Conservation (phyloP, 35 echinoderm and acorn worm species). For the Ptychodera flava region DNA sequence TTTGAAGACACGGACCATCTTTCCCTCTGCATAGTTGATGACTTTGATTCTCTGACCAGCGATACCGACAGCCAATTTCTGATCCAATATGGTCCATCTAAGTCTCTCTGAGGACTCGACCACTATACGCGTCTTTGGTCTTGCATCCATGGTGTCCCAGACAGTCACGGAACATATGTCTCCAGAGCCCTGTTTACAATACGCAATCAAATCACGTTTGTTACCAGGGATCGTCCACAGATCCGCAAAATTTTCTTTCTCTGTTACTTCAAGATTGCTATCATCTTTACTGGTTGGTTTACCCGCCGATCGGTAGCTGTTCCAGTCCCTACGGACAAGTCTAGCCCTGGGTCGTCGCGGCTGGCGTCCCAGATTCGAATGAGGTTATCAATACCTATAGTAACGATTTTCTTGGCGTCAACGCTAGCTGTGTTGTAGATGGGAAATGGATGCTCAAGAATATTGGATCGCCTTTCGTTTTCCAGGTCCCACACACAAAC, state of each 20-base stretch:
- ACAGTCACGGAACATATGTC: not conserved
- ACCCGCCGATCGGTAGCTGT: not conserved
- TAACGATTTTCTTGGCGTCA: not conserved
- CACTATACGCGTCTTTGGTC: not conserved
- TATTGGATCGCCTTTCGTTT: not conserved
- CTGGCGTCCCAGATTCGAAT: not conserved
- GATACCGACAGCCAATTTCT: not conserved
- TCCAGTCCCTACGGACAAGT: not conserved
- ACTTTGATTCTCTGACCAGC: not conserved
- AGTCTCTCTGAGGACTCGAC: not conserved
- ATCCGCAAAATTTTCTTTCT: not conserved
- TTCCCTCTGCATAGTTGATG: not conserved
- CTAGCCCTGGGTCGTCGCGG: not conserved
- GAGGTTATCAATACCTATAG: not conserved
- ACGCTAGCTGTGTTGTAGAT: not conserved
- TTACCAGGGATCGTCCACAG: not conserved
- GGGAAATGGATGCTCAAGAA: not conserved
- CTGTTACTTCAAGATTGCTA: not conserved
- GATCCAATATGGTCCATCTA: not conserved
- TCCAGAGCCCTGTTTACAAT: not conserved
- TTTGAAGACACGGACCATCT: not conserved
- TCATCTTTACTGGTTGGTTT: not conserved
- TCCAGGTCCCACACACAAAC: not conserved
- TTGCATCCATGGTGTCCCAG: not conserved
- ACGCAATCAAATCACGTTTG: not conserved